A percentile compares a stretch with the other conserved stretches of the same genome.
These are phyloP conservation scores for Cirrhinus molitorella DNA, from an alignment of 2,797 vertebrate species.

Conservation along the genomic window DNA sequence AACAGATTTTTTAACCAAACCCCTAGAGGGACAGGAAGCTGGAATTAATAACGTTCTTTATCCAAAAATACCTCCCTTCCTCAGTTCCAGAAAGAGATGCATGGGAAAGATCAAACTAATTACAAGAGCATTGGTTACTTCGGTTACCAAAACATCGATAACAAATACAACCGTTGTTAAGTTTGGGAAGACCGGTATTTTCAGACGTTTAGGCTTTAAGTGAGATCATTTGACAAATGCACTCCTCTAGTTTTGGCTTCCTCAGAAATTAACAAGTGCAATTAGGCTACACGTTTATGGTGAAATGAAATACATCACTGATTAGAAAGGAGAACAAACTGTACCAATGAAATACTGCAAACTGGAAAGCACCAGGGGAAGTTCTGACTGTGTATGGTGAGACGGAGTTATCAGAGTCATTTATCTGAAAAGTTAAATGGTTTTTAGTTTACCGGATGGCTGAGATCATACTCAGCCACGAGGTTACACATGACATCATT, in stretches of 20 bases:
- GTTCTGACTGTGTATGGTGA: neutral
- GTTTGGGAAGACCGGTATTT: neutral
- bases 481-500: conserved; percentile 11
- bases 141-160: neutral
- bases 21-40: neutral
- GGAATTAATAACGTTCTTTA: conserved; percentile 5
- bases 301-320: neutral
- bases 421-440: neutral
- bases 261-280: neutral
- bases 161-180: neutral
- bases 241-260: neutral
- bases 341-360: conserved; percentile 7
- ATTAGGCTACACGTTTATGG: neutral
- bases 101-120: neutral
- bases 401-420: neutral
- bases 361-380: neutral
- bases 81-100: neutral
- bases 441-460: conserved; percentile 15
- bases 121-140: neutral
- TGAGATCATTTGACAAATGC: neutral
- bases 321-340: neutral
- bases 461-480: neutral
- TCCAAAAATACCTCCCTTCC: neutral
- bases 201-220: neutral
- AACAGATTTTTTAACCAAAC: neutral